Evolutionary conservation across 2,888 invertebrate species (phyloP), one percentile per base, ranked within the genome.

Genomic region (Xiphydria camelus): DNA sequence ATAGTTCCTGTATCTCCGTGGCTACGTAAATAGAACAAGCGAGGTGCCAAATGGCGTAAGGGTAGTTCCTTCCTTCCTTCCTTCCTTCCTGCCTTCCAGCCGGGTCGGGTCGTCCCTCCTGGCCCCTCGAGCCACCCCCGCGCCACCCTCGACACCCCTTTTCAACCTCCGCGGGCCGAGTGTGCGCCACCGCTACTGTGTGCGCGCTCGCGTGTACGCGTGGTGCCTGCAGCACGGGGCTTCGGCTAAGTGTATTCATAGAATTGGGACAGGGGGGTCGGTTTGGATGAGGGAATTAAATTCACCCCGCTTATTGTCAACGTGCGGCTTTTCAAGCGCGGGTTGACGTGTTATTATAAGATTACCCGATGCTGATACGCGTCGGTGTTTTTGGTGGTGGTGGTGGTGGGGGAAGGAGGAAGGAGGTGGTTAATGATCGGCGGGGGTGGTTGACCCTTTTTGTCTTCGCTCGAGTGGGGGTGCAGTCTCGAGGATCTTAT

Each of bases 231-330:
- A 44, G 37, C 38, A 41, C 47, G 38, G 43, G 37, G 45, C 47
- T 47, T 46, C 41, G 43, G 39, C 53, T 52, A 54, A 58, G 55
- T 52, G 50, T 61, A 61, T 65, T 66, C 61, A 58, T 62, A 58
- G 59, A 64, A 62, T 61, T 60, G 48, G 57, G 58, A 53, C 53
- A 45, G 56, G 56, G 46, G 55, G 55, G 51, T 53, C 14, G 29
- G n/a, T 7, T 12, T 45, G 57, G 53, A 47, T 45, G 51, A 54
- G 56, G 53, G 60, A 66, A 67, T 66, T 66, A 66, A 66, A 66
- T 67, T 64, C 64, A 64, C 61, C 61, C 65, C 54, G 57, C 59
- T 66, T 62, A 63, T 61, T 57, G 55, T 51, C 46, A 52, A 45
- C 59, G 57, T 47, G 51, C 53, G 60, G 64, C 58, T 63, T 64